Evolutionary conservation across 2,888 invertebrate genomes (phyloP).

Genomic region (Drosophila yooni): DNA sequence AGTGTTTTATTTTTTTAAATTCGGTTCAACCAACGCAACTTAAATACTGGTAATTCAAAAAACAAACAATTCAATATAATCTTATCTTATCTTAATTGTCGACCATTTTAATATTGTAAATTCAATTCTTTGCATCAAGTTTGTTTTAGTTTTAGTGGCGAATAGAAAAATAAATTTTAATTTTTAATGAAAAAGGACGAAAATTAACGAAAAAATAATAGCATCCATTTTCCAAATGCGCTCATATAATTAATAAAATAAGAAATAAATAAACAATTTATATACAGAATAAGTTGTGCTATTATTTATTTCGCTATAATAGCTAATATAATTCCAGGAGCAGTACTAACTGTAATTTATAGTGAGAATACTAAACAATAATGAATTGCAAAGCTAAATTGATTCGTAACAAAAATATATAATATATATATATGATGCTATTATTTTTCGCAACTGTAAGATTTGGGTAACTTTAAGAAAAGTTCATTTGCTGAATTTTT

Average conservation of each 20-base stretch:
- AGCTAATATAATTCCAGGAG: no score
- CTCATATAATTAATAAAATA: background rate
- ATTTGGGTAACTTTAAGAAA: slow-evolving; percentile 8
- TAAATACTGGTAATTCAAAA: no score
- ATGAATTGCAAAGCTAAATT: no score
- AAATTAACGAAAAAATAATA: background rate
- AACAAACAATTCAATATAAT: no score
- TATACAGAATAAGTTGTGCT: background rate
- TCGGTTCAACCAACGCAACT: no score
- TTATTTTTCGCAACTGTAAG: background rate
- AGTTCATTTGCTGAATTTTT: slow-evolving; percentile 20
- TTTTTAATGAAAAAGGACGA: background rate
- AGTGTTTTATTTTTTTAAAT: no score
- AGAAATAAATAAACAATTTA: background rate
- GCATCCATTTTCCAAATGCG: background rate
- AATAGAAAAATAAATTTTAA: background rate
- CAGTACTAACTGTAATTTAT: no score
- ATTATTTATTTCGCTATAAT: background rate
- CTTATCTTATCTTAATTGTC: background rate
- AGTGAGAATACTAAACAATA: no score
- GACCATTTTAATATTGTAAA: background rate
- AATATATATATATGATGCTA: no score
- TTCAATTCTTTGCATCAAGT: background rate
- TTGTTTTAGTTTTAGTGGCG: no score
- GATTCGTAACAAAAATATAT: no score